Base-by-base conservation (phyloP, 2,797 vertebrate genomes). In the Ctenosaura bakeri region DNA sequence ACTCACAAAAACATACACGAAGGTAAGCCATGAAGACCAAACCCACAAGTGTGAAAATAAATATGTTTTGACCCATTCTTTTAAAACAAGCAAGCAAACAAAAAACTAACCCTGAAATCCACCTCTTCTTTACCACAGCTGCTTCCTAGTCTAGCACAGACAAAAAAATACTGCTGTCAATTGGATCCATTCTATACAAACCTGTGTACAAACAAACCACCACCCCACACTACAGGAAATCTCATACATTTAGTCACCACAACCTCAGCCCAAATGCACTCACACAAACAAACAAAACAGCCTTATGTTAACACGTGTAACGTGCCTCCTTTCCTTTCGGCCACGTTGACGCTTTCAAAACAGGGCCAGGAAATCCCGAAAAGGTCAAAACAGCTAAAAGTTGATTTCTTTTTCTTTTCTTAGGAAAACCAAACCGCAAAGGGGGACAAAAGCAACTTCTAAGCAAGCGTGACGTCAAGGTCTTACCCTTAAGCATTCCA, bases 341-440 rank as follows among this genome's bases (percentile, higher is more conserved):
- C 95, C 92, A 86, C 90, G 83, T 90, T 91, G 93, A 90, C 90
- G 94, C 90, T 93, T 93, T 77, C 24, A 46, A 90, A 74, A 87
- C 83, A 90, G 94, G 95, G 3, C 24, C 35, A 64, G 56, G 46
- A 52, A 92, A 96, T 13, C 1, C 88, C 89, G 91, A 2, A 8
- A 4, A 92, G 1, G 76, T 81, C 29, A 12, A 66, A 87, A 83
- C 0, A 24, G 73, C 59, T 14, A 10, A 82, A 83, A 66, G 71
- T 26, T 2, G 26, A 8, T 0, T 29, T 81, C 42, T 46, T 46
- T 46, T 46, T 46, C 42, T 85, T n/a, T 88, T 94, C 94, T 92
- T 73, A 91, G 91, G 92, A 1, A n/a, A 94, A 94, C 91, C 93
- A 96, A 94, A 93, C 95, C 92, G 85, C 89, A 88, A 92, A 92